A percentile compares a stretch with the other conserved stretches of the same genome.
Evolutionary conservation across 2,113 vertebrate genomes (phyloP).

Genomic region (Equus quagga): DNA sequence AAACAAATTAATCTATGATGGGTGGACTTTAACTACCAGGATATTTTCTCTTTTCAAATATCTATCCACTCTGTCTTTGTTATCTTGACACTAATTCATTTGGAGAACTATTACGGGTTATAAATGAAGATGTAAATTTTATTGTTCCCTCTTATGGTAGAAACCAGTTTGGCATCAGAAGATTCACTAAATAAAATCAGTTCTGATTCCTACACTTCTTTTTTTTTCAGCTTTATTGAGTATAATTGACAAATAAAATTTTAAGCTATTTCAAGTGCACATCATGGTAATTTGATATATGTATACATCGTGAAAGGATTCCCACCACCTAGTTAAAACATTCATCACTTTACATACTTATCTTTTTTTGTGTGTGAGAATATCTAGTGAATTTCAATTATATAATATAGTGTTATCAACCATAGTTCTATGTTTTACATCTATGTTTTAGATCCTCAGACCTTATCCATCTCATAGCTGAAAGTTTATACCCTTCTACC

Average conservation of each 20-base stretch:
- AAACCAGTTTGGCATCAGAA: background rate
- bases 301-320: background rate
- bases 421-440: background rate
- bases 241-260: background rate
- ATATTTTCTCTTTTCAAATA: background rate
- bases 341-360: background rate
- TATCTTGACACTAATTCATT: background rate
- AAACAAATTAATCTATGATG: background rate
- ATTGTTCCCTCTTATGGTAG: background rate
- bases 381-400: background rate
- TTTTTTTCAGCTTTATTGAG: background rate
- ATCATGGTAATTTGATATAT: background rate
- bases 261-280: background rate
- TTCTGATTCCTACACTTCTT: background rate
- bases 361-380: background rate
- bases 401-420: background rate
- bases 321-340: background rate
- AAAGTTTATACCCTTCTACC: background rate
- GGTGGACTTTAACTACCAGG: background rate
- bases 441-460: background rate
- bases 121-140: background rate
- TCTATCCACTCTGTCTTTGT: background rate
- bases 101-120: background rate
- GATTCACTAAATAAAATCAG: slow-evolving; percentile 17
- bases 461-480: background rate